Base-by-base conservation (phyloP, 2,888 invertebrate genomes). In the Standfussiana lucernea region DNA sequence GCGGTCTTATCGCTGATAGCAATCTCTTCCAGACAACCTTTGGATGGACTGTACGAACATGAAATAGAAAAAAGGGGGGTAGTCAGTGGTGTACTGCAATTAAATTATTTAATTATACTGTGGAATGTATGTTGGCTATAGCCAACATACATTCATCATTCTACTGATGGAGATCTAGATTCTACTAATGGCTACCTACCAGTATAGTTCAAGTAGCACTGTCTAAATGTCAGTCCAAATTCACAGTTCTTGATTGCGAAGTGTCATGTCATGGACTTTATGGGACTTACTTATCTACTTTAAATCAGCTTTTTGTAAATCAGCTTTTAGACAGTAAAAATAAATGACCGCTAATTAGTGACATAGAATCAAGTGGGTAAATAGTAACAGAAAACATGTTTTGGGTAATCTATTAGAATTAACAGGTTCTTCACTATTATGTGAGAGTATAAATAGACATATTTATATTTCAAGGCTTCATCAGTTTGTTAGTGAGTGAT, bases 381-480 rank as follows among this genome's bases (percentile, higher is more conserved):
- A 67, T 50, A 40, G 5, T 21, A 59, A 18, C 1, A 21, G 21
- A 59, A 65, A 77, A 69, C 28, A 1, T 35, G 66, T 70, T 80
- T 53, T 28, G 53, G 24, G 15, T 47, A 28, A 66, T 66, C 1
- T 10, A 56, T 78, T 77, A 53, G 5, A n/a, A 13, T 53, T 53
- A 62, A 70, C 69, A 21, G 32, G 69, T 70, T 77, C 53, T 67
- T 21, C 59, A 37, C 37, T 59, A 77, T 15, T 53, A 42, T 62
- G 24, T 69, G 50, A 78, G 35, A 69, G 77, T 69, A 69, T 50
- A 77, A 62, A 69, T 69, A 77, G 42, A 78, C 62, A 35, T 61
- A 42, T 64, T 77, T 69, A 69, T 70, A 53, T 62, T 66, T 77
- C 77, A 80, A 75, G 81, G 84, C 24, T 70, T 69, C 68, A 64